phyloP scores from a whole-genome alignment of 2,888 invertebrate genomes.

The Tenthredo amoena region DNA sequence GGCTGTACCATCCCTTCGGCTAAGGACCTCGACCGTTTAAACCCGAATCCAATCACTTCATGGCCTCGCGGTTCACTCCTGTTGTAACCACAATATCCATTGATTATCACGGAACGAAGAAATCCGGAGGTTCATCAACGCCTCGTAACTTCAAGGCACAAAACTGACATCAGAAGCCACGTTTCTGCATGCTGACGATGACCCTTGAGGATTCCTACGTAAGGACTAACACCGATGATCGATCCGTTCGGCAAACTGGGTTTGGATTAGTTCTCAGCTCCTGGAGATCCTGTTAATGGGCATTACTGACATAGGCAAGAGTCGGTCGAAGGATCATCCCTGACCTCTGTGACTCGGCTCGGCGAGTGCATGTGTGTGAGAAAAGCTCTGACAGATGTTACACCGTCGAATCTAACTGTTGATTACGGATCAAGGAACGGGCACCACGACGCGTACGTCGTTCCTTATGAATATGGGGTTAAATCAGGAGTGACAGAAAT shows the following conservation, averaged over 20 bases:
- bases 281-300: neutral
- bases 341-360: neutral
- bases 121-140: neutral
- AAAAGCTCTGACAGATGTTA: neutral
- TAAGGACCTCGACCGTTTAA: conserved; percentile 14
- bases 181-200: no score
- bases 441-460: neutral
- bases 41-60: conserved; percentile 32
- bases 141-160: neutral
- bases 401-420: neutral
- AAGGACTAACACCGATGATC: neutral
- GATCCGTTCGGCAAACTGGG: neutral
- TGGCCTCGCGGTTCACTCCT: neutral
- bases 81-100: neutral
- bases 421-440: neutral
- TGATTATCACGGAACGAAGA: conserved; percentile 3
- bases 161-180: neutral
- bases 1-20: neutral
- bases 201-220: no score
- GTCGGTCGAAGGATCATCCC: conserved; percentile 26
- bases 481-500: conserved; percentile 40
- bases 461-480: neutral
- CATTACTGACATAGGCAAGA: conserved; percentile 2
- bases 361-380: neutral
- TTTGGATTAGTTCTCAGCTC: neutral